phyloP scores from a whole-genome alignment of 2,888 invertebrate species.

The Hydraecia micacea region DNA sequence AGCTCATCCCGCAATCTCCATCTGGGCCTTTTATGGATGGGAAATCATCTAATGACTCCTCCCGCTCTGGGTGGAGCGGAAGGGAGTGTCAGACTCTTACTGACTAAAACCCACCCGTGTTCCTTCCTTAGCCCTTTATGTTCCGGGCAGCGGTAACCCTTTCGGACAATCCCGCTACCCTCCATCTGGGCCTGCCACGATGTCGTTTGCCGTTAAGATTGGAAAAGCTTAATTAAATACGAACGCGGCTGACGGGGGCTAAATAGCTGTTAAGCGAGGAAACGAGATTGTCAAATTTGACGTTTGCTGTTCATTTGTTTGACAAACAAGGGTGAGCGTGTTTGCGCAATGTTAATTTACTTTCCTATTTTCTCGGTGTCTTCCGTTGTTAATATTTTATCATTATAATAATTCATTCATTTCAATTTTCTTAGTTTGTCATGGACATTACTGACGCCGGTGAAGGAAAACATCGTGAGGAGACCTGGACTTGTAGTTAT shows the following conservation, averaged over 20 bases:
- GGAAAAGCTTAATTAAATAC: constrained; percentile 32
- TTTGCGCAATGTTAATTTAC: constrained; percentile 18
- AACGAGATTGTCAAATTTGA: constrained; percentile 41
- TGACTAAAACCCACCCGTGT: too few species aligned
- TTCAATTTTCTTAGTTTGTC: neutral
- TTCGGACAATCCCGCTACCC: too few species aligned
- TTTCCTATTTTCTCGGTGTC: neutral
- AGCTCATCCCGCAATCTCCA: too few species aligned
- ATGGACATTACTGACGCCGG: neutral
- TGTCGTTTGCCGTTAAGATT: too few species aligned
- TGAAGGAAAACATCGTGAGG: neutral
- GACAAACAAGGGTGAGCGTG: constrained; percentile 31
- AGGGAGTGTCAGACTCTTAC: too few species aligned
- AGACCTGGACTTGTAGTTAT: too few species aligned
- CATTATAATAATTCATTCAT: neutral
- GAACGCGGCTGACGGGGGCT: constrained; percentile 4
- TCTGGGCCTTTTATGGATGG: too few species aligned
- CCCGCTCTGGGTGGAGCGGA: too few species aligned
- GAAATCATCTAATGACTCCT: too few species aligned
- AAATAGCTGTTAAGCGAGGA: constrained; percentile 21
- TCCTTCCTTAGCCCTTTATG: too few species aligned
- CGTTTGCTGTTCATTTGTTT: constrained; percentile 44
- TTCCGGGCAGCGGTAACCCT: too few species aligned
- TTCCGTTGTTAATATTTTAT: neutral
- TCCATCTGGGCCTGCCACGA: too few species aligned